phyloP scores from a whole-genome alignment of 1,140 invertebrate species.

The Macrobrachium nipponense region DNA sequence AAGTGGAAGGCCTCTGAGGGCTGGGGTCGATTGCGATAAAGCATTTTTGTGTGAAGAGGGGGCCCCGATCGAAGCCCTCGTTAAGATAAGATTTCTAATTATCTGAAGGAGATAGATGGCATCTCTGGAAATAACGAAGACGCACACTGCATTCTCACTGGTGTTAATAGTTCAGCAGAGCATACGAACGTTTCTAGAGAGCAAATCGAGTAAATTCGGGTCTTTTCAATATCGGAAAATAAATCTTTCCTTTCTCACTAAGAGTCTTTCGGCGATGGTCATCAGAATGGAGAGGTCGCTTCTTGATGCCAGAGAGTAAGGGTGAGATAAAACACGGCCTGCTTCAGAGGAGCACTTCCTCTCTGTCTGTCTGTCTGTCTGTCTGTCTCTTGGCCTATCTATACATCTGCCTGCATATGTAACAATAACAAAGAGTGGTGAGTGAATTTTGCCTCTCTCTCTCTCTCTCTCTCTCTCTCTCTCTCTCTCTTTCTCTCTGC shows the following conservation, averaged over 20 bases:
- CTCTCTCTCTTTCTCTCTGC: not conserved
- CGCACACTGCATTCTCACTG: too few relatives aligned
- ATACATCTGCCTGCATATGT: too few relatives aligned
- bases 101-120: not conserved
- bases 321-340: not conserved
- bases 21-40: conserved; percentile 12
- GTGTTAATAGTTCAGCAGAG: too few relatives aligned
- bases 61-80: conserved; percentile 7
- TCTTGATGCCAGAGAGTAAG: not conserved
- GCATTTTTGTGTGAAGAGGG: conserved; percentile 7
- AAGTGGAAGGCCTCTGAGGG: not conserved
- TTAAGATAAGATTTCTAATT: conserved; percentile 11
- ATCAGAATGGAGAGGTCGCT: conserved; percentile 10
- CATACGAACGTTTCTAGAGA: too few relatives aligned
- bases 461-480: not conserved
- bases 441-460: not conserved
- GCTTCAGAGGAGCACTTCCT: too few relatives aligned
- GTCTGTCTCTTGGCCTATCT: too few relatives aligned
- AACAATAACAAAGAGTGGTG: too few relatives aligned
- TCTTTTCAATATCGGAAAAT: not conserved
- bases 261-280: not conserved
- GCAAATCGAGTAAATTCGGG: too few relatives aligned
- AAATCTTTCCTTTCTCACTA: not conserved
- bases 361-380: not conserved
- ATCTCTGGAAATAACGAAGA: too few relatives aligned